Percentiles rank a stretch among this genome's conserved stretches.
Evolutionary conservation across 1,140 invertebrate genomes (phyloP).

Genomic region (Armadillidium nasatum): DNA sequence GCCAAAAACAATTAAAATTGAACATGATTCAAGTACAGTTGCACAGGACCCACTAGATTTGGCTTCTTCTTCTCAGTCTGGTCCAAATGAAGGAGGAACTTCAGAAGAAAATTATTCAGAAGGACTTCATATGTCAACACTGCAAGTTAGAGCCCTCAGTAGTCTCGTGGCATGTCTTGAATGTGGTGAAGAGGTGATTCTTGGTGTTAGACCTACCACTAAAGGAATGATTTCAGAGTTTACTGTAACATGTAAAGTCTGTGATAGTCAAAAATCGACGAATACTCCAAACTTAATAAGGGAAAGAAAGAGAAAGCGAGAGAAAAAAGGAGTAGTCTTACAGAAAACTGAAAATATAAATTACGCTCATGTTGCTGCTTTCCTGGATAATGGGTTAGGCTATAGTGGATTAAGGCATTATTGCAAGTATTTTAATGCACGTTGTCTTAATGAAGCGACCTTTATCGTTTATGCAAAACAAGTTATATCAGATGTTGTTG

Average conservation of each 20-base stretch:
- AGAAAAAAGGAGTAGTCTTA: slow-evolving; percentile 33
- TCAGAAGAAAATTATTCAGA: background rate
- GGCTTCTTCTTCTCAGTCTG: background rate
- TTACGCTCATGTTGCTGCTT: slow-evolving; percentile 42
- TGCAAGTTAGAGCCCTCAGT: slow-evolving; percentile 32
- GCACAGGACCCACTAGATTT: background rate
- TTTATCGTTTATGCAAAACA: slow-evolving; percentile 43
- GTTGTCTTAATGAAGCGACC: slow-evolving; percentile 43
- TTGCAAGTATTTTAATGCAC: slow-evolving; percentile 44
- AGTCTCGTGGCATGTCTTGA: slow-evolving; percentile 38
- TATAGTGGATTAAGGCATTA: slow-evolving; percentile 43
- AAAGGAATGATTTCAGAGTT: slow-evolving; percentile 45
- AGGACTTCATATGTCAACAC: background rate
- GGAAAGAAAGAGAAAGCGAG: slow-evolving; percentile 39
- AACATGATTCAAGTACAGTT: background rate
- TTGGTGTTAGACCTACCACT: slow-evolving; percentile 40
- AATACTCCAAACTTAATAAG: slow-evolving; percentile 42
- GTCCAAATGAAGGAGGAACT: background rate
- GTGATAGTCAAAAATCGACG: slow-evolving; percentile 40
- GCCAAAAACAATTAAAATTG: background rate
- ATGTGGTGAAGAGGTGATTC: slow-evolving; percentile 36
- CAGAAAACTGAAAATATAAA: slow-evolving; percentile 44
- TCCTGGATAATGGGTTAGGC: slow-evolving; percentile 42
- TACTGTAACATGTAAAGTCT: slow-evolving; percentile 40
- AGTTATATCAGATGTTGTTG: slow-evolving; percentile 41